Evolutionary conservation across 2,797 vertebrate species (phyloP), one percentile per base, ranked within the genome.

Genomic region (Pyrocephalus nanus): DNA sequence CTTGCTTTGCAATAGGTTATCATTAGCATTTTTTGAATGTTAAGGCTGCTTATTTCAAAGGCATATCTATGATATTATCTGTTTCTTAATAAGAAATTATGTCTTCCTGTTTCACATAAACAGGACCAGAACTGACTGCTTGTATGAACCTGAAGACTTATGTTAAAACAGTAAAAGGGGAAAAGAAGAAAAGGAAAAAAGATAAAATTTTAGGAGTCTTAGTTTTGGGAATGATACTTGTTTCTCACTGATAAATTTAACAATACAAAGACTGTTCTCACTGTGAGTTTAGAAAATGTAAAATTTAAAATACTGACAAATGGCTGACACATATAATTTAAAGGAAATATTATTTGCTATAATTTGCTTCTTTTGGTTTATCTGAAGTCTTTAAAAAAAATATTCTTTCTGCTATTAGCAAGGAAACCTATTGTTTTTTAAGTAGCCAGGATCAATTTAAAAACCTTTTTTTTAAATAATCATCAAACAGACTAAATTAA

Each of bases 401-500:
- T n/a, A 5, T 67, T 85, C 15, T 61, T 75, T 60, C 38, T 83
- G 26, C 13, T 70, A 26, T 58, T 72, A 91, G 19, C 29, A 86
- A 7, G 15, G 6, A 26, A 75, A 58, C 11, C 3, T 47, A 15
- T 66, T 90, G 58, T 65, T 86, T 88, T 9, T 57, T 75, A 86
- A 74, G 27, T 0, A 27, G 34, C 13, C 21, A 67, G 43, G 26
- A 70, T 78, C 62, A 75, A 80, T 93, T 93, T 84, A 36, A 51
- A 90, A 88, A 58, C 0, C 4, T 75, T 61, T 71, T 77, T 51
- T 90, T 91, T 48, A 75, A 83, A 29, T 40, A 78, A 54, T 48
- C n/a, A 48, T 90, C 84, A 92, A 92, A 54, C 9, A 78, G 43
- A 75, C 36, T 71, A 87, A 90, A 80, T 86, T 65, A 88, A 74